These are phyloP conservation scores for Trichacis sp. DNA, from an alignment of 2,888 invertebrate species.

Conservation along the genomic window DNA sequence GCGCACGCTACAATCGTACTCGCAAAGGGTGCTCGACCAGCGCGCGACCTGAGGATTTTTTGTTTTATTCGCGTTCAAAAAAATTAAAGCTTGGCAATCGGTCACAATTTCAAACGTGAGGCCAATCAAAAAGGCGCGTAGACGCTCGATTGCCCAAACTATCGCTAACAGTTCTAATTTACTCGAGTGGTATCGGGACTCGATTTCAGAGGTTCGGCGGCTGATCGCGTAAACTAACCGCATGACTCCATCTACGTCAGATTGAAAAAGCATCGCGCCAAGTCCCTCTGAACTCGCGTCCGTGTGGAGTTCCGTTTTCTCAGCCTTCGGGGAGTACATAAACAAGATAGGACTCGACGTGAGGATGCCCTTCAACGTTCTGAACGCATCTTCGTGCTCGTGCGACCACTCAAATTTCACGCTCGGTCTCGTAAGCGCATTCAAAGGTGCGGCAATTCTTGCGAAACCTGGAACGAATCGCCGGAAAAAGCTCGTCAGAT, in stretches of 20 bases:
- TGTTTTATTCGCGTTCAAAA: too few relatives aligned
- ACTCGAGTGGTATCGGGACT: too few relatives aligned
- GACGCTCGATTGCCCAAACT: too few relatives aligned
- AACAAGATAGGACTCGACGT: neutral
- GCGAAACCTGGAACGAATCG: neutral
- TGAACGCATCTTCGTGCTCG: neutral
- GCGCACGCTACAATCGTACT: too few relatives aligned
- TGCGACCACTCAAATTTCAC: neutral
- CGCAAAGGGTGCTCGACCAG: neutral
- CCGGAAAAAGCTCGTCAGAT: constrained; percentile 7
- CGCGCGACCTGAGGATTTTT: neutral
- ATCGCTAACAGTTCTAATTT: too few relatives aligned
- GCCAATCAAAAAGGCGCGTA: too few relatives aligned
- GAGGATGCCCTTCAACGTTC: neutral
- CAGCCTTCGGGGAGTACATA: neutral
- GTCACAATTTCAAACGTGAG: too few relatives aligned
- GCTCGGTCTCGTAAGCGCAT: neutral
- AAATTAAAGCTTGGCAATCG: too few relatives aligned
- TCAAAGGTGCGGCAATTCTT: neutral
- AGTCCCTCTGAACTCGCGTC: too few relatives aligned
- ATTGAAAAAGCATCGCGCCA: constrained; percentile 1
- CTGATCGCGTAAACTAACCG: neutral
- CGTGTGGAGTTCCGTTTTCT: too few relatives aligned
- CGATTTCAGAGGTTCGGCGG: too few relatives aligned
- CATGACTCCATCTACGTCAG: neutral